Evolutionary conservation across 2,888 invertebrate genomes (phyloP), one percentile per base, ranked within the genome.

Genomic region (Tetropium fuscum): DNA sequence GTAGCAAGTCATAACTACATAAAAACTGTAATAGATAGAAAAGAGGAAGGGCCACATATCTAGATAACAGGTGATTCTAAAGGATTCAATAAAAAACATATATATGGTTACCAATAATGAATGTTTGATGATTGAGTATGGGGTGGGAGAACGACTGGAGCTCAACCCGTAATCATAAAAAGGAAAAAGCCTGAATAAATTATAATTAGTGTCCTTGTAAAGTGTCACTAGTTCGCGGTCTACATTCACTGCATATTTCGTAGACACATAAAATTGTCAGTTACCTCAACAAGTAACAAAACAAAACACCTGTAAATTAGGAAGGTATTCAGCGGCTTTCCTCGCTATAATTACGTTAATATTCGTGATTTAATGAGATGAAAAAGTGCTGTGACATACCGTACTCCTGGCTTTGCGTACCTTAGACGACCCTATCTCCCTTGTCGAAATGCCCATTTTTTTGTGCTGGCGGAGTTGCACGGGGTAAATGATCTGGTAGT

Each of bases 401-500:
- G 83, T 82, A 84, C 84, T 84, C 83, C 83, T 78, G 79, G 81
- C 83, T 81, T 84, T 84, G 81, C 87, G 86, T 86, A 94, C 94
- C 93, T 93, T 93, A 82, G 90, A 89, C 81, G 90, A 88, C 85
- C 91, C 91, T 84, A 93, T 90, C 87, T 95, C 95, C 83, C 95
- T 87, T 73, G 95, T 95, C 75, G 94, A 95, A 82, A 95, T 95
- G 83, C 95, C 95, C 92, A 95, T 93, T 86, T 95, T 95, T 85
- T 95, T 94, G 88, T 95, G 95, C 84, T 95, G 94, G 66, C 95
- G 90, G 82, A 95, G 86, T 87, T 95, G 95, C 74, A 95, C 94
- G 70, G 95, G 95, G 85, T 95, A 95, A 77, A 95, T 94, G 83
- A 95, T 95, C 85, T 95, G 95, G 85, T 95, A 95, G 84, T 91